Evolutionary conservation across 2,113 vertebrate genomes (phyloP).

Genomic region (Jacana jacana): DNA sequence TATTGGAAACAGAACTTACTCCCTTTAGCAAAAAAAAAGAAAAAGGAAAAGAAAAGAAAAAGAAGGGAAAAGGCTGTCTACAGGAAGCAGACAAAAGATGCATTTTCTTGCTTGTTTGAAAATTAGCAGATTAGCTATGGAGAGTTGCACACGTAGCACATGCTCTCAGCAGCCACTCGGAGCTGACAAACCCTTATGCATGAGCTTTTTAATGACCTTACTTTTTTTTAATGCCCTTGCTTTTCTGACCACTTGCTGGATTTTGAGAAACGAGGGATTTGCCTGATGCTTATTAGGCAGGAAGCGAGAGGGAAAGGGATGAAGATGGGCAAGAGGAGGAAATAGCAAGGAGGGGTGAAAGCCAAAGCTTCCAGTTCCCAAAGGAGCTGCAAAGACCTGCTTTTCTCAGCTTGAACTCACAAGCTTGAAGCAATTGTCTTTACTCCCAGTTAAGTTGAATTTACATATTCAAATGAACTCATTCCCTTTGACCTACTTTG

Average conservation of each 20-base stretch:
- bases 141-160: neutral
- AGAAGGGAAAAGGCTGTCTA: neutral
- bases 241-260: neutral
- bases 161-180: neutral
- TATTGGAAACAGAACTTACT: neutral
- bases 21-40: neutral
- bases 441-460: neutral
- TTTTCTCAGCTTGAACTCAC: neutral
- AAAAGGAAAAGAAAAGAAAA: neutral
- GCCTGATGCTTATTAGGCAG: neutral
- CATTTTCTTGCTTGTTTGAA: neutral
- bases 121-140: neutral
- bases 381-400: neutral
- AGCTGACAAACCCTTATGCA: neutral
- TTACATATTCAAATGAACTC: neutral
- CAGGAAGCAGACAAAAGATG: neutral
- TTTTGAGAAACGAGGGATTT: neutral
- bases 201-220: neutral
- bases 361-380: neutral
- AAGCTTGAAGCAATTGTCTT: neutral
- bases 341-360: neutral
- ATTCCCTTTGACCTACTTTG: conserved; percentile 20
- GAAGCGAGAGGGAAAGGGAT: neutral
- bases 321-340: neutral
- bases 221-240: neutral